Percentiles rank a stretch among this genome's conserved stretches.
Conservation (phyloP, 2,113 vertebrate genomes). For the Eonycteris spelaea region DNA sequence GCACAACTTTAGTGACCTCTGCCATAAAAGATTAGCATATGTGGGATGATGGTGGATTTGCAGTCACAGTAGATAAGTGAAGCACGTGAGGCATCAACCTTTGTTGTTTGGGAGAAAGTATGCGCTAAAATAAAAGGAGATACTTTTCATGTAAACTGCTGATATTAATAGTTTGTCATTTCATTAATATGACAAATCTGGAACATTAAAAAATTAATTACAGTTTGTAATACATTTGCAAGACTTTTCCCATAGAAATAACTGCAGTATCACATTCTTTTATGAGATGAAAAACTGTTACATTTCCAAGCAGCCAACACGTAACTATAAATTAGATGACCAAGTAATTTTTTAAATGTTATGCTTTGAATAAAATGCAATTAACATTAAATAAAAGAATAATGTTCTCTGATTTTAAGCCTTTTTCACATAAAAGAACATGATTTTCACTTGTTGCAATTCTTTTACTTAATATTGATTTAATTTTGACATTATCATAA, state of each 20-base stretch:
- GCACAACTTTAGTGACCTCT: constrained; percentile 80
- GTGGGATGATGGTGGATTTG: constrained; percentile 65
- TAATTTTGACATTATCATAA: constrained; percentile 19
- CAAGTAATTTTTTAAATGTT: not conserved
- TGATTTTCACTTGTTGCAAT: constrained; percentile 25
- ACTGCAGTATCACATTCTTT: not conserved
- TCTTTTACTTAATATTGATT: constrained; percentile 14
- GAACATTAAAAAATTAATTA: constrained; percentile 58
- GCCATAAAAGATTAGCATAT: constrained; percentile 78
- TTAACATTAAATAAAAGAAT: not conserved
- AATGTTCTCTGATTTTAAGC: not conserved
- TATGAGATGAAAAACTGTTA: not conserved
- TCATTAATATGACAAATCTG: constrained; percentile 60
- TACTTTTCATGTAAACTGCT: constrained; percentile 62
- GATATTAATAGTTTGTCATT: constrained; percentile 71
- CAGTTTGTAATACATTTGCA: constrained; percentile 46
- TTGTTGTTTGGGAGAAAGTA: constrained; percentile 67
- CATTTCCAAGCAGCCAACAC: not conserved
- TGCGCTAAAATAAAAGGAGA: constrained; percentile 56
- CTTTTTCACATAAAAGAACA: not conserved
- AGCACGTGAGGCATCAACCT: constrained; percentile 59
- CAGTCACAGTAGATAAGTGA: constrained; percentile 75
- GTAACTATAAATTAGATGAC: not conserved
- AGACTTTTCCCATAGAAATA: not conserved
- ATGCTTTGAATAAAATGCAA: not conserved